phyloP scores from a whole-genome alignment of 2,888 invertebrate genomes.

The Xanthorhoe spadicearia region DNA sequence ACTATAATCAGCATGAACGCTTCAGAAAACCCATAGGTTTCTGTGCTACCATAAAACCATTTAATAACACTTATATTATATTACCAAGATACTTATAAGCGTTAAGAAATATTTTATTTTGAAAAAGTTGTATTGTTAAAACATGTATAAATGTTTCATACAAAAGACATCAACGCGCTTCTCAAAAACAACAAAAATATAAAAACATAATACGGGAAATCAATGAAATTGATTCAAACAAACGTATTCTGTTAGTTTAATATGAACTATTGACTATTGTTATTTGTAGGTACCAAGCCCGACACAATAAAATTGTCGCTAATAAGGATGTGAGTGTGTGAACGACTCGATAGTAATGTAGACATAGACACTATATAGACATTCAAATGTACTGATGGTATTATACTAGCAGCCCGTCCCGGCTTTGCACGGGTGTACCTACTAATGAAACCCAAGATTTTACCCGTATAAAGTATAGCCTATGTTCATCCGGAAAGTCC shows the following conservation, averaged over 20 bases:
- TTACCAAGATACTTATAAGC: too few species aligned
- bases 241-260: neutral
- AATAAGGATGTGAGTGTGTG: constrained; percentile 36
- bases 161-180: constrained; percentile 16
- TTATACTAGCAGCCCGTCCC: too few species aligned
- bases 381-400: neutral
- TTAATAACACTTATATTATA: too few species aligned
- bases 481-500: too few species aligned
- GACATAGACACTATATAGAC: too few species aligned
- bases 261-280: constrained; percentile 18
- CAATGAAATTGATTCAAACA: neutral
- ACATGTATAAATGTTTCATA: neutral
- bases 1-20: too few species aligned
- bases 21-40: too few species aligned
- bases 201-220: neutral
- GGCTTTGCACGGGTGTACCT: too few species aligned
- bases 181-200: neutral
- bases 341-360: constrained; percentile 18
- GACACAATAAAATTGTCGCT: constrained; percentile 24
- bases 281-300: constrained; percentile 23
- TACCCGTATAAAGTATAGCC: too few species aligned
- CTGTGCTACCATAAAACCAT: too few species aligned
- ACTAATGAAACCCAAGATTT: too few species aligned
- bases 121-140: neutral
- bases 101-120: too few species aligned